Evolutionary conservation across 1,140 invertebrate genomes (phyloP), one percentile per base, ranked within the genome.

Genomic region (Drusus annulatus): DNA sequence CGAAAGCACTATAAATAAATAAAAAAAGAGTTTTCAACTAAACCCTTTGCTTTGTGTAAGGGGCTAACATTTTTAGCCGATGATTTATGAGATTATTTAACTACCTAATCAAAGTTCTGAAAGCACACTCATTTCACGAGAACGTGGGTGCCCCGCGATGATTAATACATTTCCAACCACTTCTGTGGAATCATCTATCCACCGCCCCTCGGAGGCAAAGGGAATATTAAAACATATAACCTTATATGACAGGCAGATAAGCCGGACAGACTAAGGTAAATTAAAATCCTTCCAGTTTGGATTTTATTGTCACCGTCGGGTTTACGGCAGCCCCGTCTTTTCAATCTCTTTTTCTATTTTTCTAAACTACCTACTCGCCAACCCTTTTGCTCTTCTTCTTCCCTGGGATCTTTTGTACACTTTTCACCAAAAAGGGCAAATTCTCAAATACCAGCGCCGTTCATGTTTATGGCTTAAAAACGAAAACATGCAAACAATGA

Each of bases 261-360:
- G 74, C 54, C 58, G 8, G 16, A 16, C 7, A 36, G 19, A 60
- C 76, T n/a, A 10, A 77, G 76, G 62, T 77, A 51, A 77, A 65
- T 77, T 16, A 77, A 36, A 65, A 65, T 28, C 76, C 45, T 58
- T 36, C 25, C n/a, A 16, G 31, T 60, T 65, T 52, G 58, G 60
- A 77, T 77, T 77, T 68, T 60, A 77, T 77, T 77, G 65, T 77
- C 36, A 51, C 56, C 58, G 62, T 50, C 60, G 17, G 21, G n/a
- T 62, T 45, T 45, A 45, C 16, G 10, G 17, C 54, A 7, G 28
- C 74, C 56, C n/a, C 56, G 28, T 31, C 74, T 76, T 36, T 36
- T 62, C 54, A 36, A 76, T 60, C 74, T 76, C 54, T 45, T 60
- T 25, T 68, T 25, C 63, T 45, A 28, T 71, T 45, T 23, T 16